Evolutionary conservation across 1,140 invertebrate genomes (phyloP).

Genomic region (Heliothis virescens): DNA sequence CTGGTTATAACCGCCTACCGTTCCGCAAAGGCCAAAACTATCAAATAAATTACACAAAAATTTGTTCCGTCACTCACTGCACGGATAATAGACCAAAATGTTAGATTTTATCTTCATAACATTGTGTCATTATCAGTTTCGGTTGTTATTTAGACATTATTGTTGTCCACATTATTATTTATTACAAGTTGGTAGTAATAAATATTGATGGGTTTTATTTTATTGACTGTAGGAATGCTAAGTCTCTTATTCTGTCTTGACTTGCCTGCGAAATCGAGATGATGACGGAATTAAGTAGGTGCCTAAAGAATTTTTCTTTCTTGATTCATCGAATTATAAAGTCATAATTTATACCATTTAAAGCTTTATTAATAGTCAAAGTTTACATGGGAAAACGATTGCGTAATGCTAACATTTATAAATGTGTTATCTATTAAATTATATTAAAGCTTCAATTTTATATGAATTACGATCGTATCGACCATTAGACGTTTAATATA

Average conservation of each 20-base stretch:
- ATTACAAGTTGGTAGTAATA: background rate
- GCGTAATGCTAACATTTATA: no score
- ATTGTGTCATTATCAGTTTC: conserved; percentile 4
- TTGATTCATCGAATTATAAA: no score
- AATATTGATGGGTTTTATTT: background rate
- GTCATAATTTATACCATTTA: no score
- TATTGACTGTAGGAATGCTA: background rate
- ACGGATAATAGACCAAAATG: background rate
- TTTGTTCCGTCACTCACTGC: background rate
- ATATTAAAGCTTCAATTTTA: no score
- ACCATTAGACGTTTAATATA: background rate
- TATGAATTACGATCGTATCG: no score
- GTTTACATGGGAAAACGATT: no score
- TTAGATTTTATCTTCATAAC: background rate
- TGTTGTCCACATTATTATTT: background rate
- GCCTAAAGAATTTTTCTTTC: no score
- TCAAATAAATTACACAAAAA: conserved; percentile 13
- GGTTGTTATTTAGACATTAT: conserved; percentile 4
- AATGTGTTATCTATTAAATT: no score
- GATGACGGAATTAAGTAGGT: no score
- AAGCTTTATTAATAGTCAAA: no score
- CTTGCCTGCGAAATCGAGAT: no score
- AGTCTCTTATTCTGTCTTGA: background rate
- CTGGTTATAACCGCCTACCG: conserved; percentile 2
- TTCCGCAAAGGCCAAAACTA: conserved; percentile 3